phyloP scores from a whole-genome alignment of 2,113 vertebrate genomes.

The Trematocara marginatum region DNA sequence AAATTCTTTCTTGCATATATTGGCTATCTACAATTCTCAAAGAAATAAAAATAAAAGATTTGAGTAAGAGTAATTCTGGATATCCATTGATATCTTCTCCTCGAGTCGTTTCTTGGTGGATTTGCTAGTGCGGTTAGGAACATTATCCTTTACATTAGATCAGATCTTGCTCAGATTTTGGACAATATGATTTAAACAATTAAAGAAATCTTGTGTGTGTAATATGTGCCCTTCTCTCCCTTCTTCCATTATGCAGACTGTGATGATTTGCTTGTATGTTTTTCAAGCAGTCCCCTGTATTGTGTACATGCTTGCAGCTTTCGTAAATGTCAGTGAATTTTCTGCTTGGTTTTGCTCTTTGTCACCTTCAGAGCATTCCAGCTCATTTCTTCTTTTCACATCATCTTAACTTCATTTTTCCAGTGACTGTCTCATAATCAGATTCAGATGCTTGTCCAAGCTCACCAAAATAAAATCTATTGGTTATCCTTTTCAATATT shows the following conservation, averaged over 20 bases:
- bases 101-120: not conserved
- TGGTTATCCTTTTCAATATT: not conserved
- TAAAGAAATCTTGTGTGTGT: not conserved
- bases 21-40: not conserved
- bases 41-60: not conserved
- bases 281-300: not conserved
- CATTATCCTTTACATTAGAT: not conserved
- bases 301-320: not conserved
- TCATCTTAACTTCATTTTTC: not conserved
- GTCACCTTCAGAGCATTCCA: slow-evolving; percentile 1
- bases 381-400: slow-evolving; percentile 15
- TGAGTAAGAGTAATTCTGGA: not conserved
- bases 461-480: not conserved
- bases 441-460: not conserved
- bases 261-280: not conserved
- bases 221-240: not conserved
- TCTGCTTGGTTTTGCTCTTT: not conserved
- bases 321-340: slow-evolving; percentile 54
- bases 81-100: not conserved
- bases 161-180: not conserved
- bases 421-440: not conserved
- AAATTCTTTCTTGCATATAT: not conserved
- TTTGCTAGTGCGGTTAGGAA: not conserved
- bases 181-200: not conserved
- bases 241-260: not conserved